Percentiles rank a stretch among this genome's conserved stretches.
Conservation (phyloP, 2,113 vertebrate species). For the Grallaria varia region DNA sequence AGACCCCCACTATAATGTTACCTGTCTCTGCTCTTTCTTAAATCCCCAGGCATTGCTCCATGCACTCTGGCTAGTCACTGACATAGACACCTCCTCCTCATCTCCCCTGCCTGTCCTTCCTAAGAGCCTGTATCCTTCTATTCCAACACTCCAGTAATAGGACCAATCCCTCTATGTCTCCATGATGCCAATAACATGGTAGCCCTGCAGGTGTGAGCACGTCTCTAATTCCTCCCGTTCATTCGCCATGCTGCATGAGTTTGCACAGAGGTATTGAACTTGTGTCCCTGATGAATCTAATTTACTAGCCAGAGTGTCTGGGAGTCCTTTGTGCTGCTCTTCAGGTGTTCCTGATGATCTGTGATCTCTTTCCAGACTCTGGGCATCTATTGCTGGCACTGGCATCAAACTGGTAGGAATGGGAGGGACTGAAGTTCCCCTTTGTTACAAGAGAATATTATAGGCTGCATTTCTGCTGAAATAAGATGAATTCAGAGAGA, state of each 20-base stretch:
- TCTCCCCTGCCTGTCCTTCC: not conserved
- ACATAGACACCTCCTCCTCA: not conserved
- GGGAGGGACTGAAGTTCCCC: not conserved
- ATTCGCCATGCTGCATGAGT: not conserved
- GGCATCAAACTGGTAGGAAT: not conserved
- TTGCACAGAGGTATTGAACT: not conserved
- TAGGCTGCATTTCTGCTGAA: not conserved
- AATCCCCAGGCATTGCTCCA: not conserved
- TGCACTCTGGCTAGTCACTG: not conserved
- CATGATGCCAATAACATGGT: too few relatives aligned
- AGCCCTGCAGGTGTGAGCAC: not conserved
- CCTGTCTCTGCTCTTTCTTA: not conserved
- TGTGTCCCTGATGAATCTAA: not conserved
- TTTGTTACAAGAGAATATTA: not conserved
- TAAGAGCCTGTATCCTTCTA: not conserved
- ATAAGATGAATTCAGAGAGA: not conserved
- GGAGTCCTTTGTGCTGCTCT: not conserved
- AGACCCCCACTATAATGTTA: not conserved
- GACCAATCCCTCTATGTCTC: too few relatives aligned
- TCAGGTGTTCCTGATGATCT: not conserved
- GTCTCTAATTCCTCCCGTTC: not conserved
- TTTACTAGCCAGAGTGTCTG: not conserved
- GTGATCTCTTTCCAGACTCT: not conserved
- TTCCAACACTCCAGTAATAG: not conserved
- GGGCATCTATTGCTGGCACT: not conserved